Evolutionary conservation across 2,113 vertebrate genomes (phyloP).

Genomic region (Monopterus albus): DNA sequence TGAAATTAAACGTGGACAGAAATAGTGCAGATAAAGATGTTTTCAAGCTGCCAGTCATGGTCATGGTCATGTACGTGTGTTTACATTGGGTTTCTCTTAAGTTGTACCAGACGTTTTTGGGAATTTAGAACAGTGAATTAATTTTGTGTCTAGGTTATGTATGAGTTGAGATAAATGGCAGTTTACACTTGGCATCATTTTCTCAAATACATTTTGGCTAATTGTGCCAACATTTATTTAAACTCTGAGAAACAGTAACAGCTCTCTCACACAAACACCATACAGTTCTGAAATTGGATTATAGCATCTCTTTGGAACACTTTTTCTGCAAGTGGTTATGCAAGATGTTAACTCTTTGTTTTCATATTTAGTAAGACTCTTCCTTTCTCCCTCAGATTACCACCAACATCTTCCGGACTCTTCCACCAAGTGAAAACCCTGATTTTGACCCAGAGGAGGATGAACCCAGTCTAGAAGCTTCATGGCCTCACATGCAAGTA

Average conservation of each 20-base stretch:
- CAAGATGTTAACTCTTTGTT: not conserved
- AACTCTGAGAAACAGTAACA: not conserved
- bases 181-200: not conserved
- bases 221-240: not conserved
- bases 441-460: constrained; percentile 99
- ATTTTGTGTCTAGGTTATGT: not conserved
- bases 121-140: not conserved
- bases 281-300: too few relatives aligned
- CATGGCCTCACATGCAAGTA: constrained; percentile 99
- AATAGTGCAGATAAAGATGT: not conserved
- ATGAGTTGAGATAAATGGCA: not conserved
- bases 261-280: too few relatives aligned
- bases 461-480: constrained; percentile 95
- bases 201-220: not conserved
- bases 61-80: not conserved
- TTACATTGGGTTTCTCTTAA: not conserved
- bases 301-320: too few relatives aligned
- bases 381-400: constrained; percentile 85
- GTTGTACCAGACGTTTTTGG: not conserved
- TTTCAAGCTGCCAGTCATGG: constrained; percentile 1
- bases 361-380: too few relatives aligned
- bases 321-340: too few relatives aligned
- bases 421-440: constrained; percentile 97
- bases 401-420: constrained; percentile 96
- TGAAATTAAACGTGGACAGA: constrained; percentile 10